Conservation (phyloP, 2,888 invertebrate species). For the Mesorhabditis belari region DNA sequence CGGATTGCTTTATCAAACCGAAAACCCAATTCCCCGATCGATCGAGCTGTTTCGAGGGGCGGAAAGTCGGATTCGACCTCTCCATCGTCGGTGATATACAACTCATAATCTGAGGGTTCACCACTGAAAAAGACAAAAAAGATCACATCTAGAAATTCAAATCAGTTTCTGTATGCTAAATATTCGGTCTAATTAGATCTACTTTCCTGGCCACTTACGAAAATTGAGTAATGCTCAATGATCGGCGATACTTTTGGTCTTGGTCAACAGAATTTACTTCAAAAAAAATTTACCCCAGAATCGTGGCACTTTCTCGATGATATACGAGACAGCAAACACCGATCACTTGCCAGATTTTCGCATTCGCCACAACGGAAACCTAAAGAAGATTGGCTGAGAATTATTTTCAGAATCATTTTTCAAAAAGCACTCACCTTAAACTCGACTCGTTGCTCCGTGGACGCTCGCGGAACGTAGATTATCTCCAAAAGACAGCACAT, state of each 20-base stretch:
- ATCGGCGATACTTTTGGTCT: conserved; percentile 1
- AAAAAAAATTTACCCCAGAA: neutral
- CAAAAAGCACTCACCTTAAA: neutral
- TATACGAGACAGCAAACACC: conserved; percentile 6
- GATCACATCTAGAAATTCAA: too few species aligned
- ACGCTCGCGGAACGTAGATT: neutral
- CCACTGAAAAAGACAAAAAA: conserved; percentile 11
- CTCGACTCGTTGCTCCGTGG: neutral
- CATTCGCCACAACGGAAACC: conserved; percentile 11
- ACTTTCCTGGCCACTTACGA: neutral
- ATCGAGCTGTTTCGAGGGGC: conserved; percentile 19
- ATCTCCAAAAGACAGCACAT: neutral
- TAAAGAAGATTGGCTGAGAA: neutral
- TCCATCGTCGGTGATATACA: conserved; percentile 30
- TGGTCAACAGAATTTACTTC: conserved; percentile 8
- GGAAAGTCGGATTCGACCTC: conserved; percentile 30
- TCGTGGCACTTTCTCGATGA: neutral
- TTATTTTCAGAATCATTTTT: neutral
- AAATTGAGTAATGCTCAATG: neutral
- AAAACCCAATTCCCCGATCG: conserved; percentile 25
- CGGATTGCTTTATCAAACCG: neutral
- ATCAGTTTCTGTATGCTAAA: neutral
- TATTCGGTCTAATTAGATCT: neutral
- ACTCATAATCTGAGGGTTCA: conserved; percentile 20
- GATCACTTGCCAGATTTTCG: conserved; percentile 18